A percentile compares a stretch with the other conserved stretches of the same genome.
phyloP scores from a whole-genome alignment of 35 echinoderm and acorn worm species.

The Ptychodera flava region DNA sequence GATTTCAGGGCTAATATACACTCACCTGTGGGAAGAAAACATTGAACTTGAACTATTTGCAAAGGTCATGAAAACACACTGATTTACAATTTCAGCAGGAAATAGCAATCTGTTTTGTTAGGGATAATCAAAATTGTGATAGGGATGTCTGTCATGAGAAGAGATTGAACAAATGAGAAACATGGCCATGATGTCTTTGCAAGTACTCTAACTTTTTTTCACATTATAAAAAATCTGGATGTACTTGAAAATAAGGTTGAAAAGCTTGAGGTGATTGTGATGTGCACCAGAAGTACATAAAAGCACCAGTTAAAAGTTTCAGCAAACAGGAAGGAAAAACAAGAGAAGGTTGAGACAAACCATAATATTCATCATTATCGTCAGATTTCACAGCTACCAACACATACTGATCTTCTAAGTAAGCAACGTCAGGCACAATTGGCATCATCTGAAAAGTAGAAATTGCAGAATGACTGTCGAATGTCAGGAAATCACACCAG shows the following conservation, averaged over 20 bases:
- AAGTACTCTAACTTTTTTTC: too few relatives aligned
- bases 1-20: slow-evolving; percentile 79
- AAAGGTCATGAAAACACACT: neutral
- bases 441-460: slow-evolving; percentile 57
- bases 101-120: neutral
- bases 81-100: neutral
- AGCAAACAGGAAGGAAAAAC: too few relatives aligned
- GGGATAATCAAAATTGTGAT: neutral
- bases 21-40: slow-evolving; percentile 54
- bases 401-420: slow-evolving; percentile 79
- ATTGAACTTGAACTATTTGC: neutral
- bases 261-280: too few relatives aligned
- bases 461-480: slow-evolving; percentile 13
- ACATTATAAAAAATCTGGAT: too few relatives aligned
- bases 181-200: too few relatives aligned
- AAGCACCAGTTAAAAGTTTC: too few relatives aligned
- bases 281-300: too few relatives aligned
- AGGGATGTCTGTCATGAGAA: too few relatives aligned
- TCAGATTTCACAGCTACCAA: slow-evolving; percentile 61
- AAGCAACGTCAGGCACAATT: slow-evolving; percentile 54
- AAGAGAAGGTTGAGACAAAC: too few relatives aligned
- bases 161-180: too few relatives aligned
- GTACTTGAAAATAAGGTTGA: too few relatives aligned
- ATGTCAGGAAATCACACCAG: neutral
- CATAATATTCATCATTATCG: slow-evolving; percentile 89